These are phyloP conservation scores for Ophiodon elongatus DNA, from an alignment of 2,113 vertebrate species.

Conservation along the genomic window DNA sequence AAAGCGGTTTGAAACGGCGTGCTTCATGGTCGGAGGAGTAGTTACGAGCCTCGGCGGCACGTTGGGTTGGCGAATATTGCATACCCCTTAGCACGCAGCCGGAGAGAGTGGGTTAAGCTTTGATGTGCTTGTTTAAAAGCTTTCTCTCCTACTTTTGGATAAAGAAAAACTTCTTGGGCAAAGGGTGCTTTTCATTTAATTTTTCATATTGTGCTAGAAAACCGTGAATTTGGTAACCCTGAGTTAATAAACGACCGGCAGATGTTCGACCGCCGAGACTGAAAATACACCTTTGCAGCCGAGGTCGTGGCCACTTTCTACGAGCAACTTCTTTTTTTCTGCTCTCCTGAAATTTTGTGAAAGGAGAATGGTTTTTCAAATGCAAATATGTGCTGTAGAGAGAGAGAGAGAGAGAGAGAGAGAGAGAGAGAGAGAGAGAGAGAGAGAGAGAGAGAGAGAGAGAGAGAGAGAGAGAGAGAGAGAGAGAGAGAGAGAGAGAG, in stretches of 20 bases:
- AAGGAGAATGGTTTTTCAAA: background rate
- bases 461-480: background rate
- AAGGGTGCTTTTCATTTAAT: background rate
- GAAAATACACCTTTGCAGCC: background rate
- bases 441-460: background rate
- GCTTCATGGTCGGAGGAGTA: background rate
- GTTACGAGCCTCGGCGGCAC: no score
- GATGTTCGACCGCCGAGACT: slow-evolving; percentile 12
- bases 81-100: background rate
- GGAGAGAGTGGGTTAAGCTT: background rate
- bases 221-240: background rate
- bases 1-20: background rate
- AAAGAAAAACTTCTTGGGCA: background rate
- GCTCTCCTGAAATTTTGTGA: background rate
- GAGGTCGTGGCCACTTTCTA: background rate
- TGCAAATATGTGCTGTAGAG: no score
- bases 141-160: background rate
- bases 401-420: background rate
- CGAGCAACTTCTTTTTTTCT: background rate
- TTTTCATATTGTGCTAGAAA: background rate
- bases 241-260: background rate
- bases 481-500: background rate
- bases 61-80: background rate
- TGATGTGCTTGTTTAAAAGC: background rate
- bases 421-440: background rate